Evolutionary conservation across 2,888 invertebrate genomes (phyloP).

Genomic region (Seladonia tumulorum): DNA sequence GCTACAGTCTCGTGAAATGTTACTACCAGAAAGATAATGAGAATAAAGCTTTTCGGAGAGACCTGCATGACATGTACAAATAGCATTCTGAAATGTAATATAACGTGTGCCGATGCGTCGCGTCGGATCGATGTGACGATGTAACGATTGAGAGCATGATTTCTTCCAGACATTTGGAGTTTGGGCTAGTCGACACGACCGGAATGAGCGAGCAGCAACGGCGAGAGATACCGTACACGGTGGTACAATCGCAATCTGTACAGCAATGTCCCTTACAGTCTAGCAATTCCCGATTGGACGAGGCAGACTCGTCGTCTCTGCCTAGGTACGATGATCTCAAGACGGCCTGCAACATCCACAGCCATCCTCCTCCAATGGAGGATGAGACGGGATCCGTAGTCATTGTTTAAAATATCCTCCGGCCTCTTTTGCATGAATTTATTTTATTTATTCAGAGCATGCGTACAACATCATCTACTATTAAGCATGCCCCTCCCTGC

Average conservation of each 20-base stretch:
- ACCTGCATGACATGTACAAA: slow-evolving; percentile 1
- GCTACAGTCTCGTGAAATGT: slow-evolving; percentile 6
- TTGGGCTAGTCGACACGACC: slow-evolving; percentile 93
- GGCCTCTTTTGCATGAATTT: slow-evolving; percentile 63
- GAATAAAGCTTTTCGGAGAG: not conserved
- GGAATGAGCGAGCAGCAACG: slow-evolving; percentile 95
- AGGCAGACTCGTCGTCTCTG: slow-evolving; percentile 76
- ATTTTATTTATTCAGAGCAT: slow-evolving; percentile 82
- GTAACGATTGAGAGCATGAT: slow-evolving; percentile 34
- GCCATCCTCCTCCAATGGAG: slow-evolving; percentile 81
- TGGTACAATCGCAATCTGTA: slow-evolving; percentile 90
- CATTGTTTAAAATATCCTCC: slow-evolving; percentile 79
- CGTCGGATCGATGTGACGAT: not conserved
- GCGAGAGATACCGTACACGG: slow-evolving; percentile 94
- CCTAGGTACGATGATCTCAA: slow-evolving; percentile 85
- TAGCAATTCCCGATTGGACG: slow-evolving; percentile 79
- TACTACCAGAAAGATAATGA: slow-evolving; percentile 10
- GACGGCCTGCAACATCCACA: slow-evolving; percentile 82
- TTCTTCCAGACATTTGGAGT: slow-evolving; percentile 91
- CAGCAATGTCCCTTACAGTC: slow-evolving; percentile 79
- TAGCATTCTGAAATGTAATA: not conserved
- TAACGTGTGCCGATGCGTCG: not conserved
- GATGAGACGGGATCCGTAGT: slow-evolving; percentile 84
- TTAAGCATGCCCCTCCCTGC: slow-evolving; percentile 78
- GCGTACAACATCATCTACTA: slow-evolving; percentile 76